Percentiles rank a stretch among this genome's conserved stretches.
Conservation (phyloP, 2,113 vertebrate species). For the Menidia beryllina region DNA sequence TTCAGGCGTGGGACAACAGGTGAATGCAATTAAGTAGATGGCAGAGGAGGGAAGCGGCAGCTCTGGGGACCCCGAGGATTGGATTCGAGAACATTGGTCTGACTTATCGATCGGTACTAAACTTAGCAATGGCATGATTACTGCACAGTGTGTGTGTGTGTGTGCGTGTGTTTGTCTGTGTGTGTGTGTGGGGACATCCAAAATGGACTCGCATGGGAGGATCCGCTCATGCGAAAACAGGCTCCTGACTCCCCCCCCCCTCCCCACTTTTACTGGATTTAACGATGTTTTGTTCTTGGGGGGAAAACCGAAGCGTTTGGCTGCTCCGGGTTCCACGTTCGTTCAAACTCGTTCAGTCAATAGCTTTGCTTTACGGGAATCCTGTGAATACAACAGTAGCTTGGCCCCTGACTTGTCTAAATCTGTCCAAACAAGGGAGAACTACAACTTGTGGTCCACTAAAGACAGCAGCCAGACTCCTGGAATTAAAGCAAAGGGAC, state of each 20-base stretch:
- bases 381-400: no score
- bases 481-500: not conserved
- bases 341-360: not conserved
- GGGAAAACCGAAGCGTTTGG: no score
- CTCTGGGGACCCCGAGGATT: constrained; percentile 31
- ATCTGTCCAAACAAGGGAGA: not conserved
- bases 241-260: no score
- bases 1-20: constrained; percentile 41
- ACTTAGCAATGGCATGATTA: constrained; percentile 44
- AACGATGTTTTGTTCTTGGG: no score
- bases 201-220: not conserved
- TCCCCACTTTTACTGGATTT: not conserved
- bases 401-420: not conserved
- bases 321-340: no score
- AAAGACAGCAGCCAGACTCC: not conserved
- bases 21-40: constrained; percentile 53
- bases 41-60: constrained; percentile 29
- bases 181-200: not conserved
- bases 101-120: constrained; percentile 59
- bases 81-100: constrained; percentile 50
- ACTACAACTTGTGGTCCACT: no score
- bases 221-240: not conserved
- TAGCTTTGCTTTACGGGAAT: not conserved
- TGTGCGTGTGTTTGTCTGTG: no score
- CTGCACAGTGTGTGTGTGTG: not conserved